Evolutionary conservation across 53 echinoderm and acorn worm species (phyloP), one percentile per base, ranked within the genome.

Genomic region (Echinarachnius parma): DNA sequence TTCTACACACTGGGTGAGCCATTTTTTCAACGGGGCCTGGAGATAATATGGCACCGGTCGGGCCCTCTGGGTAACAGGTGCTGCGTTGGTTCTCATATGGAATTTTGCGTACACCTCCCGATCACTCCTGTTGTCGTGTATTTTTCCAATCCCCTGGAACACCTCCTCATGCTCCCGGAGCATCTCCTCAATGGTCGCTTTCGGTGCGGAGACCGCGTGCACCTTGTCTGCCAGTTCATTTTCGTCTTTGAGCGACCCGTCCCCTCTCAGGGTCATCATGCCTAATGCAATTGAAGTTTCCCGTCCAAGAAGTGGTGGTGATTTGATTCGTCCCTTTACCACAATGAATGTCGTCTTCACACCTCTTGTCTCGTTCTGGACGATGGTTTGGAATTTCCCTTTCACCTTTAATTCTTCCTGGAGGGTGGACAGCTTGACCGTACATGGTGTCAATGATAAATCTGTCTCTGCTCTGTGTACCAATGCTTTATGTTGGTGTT

Each of bases 111-210:
- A 59, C 24, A 83, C 78, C 8, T 84, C 63, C 53, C 21, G 62
- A 42, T 44, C 36, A 16, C 59, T 72, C 28, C 64, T 87, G 23
- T 30, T 36, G 13, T 79, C 56, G 31, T 46, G 36, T 26, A 70
- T 62, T 48, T 52, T 61, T 1, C 78, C 78, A 15, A 87, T 78
- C 28, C 82, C 78, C 44, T 82, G 21, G 46, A 82, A 83, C 27
- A 61, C 66, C 4, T 70, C n/a, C 23, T 45, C 64, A 79, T 53
- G 74, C 24, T 61, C 55, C 4, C 65, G 23, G 1, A 59, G 13
- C 28, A 55, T 54, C 23, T 66, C 15, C 31, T 65, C 15, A 49
- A 45, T 20, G 16, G 31, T 62, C 31, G 31, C 13, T 53, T 2
- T 0, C 0, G 21, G 15, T 14, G 44, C 23, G 15, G 10, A 34